Percentiles rank a stretch among this genome's conserved stretches.
These are phyloP conservation scores for Tachypleus tridentatus DNA, from an alignment of 1,140 invertebrate species.

Conservation along the genomic window DNA sequence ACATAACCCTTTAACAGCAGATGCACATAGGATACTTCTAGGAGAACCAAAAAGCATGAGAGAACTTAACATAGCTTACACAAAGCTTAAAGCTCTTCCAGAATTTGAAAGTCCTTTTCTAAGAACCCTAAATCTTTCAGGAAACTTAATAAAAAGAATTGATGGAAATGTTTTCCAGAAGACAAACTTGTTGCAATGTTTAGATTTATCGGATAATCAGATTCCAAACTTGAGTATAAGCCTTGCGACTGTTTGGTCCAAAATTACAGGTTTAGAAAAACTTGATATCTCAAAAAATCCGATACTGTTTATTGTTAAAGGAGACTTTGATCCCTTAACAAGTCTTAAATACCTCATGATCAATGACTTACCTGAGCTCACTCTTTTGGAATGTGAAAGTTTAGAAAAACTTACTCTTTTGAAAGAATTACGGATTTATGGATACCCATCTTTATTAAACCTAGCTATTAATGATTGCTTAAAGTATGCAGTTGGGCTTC, in stretches of 20 bases:
- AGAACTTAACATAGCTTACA: conserved; percentile 63
- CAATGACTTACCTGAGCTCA: conserved; percentile 51
- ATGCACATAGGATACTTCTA: conserved; percentile 58
- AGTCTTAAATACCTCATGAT: conserved; percentile 52
- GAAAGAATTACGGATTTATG: conserved; percentile 51
- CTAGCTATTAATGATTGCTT: conserved; percentile 63
- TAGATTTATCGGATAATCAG: conserved; percentile 65
- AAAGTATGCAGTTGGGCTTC: conserved; percentile 39
- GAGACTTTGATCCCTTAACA: conserved; percentile 55
- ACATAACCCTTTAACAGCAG: conserved; percentile 61
- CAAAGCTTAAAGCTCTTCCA: conserved; percentile 47
- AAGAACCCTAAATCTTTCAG: conserved; percentile 61
- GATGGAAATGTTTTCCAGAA: conserved; percentile 52
- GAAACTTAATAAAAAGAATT: conserved; percentile 56
- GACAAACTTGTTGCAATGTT: conserved; percentile 57
- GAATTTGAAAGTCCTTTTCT: conserved; percentile 73
- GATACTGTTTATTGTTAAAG: conserved; percentile 52
- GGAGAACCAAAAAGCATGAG: conserved; percentile 78
- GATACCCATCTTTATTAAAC: conserved; percentile 62
- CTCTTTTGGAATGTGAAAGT: conserved; percentile 66
- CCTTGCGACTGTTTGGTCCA: conserved; percentile 43
- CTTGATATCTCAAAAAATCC: conserved; percentile 69
- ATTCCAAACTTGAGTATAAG: conserved; percentile 42
- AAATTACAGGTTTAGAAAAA: conserved; percentile 49
- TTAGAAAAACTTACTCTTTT: conserved; percentile 58